Conservation (phyloP, 2,797 vertebrate genomes). For the Alcedo quadribrachys region DNA sequence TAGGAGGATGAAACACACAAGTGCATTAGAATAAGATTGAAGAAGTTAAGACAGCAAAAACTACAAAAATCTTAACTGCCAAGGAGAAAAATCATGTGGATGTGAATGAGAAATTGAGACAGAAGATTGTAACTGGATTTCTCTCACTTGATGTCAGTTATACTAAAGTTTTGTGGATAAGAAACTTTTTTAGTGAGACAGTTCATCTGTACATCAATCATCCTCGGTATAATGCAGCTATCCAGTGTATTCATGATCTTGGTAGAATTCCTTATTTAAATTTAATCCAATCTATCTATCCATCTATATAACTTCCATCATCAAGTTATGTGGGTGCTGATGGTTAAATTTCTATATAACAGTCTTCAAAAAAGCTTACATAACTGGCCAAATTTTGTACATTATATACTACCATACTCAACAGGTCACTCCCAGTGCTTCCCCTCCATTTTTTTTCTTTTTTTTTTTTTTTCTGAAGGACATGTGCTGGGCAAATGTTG, state of each 20-base stretch:
- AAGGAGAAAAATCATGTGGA: background rate
- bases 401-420: background rate
- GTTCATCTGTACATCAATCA: background rate
- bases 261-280: background rate
- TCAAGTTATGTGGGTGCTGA: background rate
- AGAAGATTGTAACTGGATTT: background rate
- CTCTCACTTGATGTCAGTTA: background rate
- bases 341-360: background rate
- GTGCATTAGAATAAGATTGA: background rate
- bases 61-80: background rate
- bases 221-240: background rate
- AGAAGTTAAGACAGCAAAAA: background rate
- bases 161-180: background rate
- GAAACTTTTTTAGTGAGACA: background rate
- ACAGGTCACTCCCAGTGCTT: background rate
- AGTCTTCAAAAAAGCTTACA: background rate
- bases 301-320: background rate
- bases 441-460: too few relatives aligned
- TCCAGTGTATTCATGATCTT: background rate
- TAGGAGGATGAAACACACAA: background rate
- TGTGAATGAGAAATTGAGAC: background rate
- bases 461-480: background rate
- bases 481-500: background rate
- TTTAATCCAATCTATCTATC: background rate
- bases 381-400: background rate